Evolutionary conservation across 2,797 vertebrate genomes (phyloP), one percentile per base, ranked within the genome.

Genomic region (Molothrus ater): DNA sequence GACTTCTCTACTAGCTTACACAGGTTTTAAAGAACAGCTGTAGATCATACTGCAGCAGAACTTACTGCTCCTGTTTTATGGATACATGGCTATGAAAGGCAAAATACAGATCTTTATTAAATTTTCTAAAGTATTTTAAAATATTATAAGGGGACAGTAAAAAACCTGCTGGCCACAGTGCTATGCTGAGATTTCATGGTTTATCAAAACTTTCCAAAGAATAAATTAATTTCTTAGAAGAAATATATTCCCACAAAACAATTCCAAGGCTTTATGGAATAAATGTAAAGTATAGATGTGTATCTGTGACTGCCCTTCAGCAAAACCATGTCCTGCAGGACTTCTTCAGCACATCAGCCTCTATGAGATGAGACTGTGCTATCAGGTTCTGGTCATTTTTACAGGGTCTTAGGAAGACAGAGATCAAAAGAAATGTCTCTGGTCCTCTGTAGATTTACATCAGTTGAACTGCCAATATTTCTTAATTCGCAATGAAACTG

Each of bases 381-480:
- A 96, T 98, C 97, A 97, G 95, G 95, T 78, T 97, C 97, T 97
- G 94, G 95, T 97, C 96, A 96, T 98, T 98, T 98, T 98, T 98
- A 97, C 86, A 97, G 96, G 96, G 96, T 96, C 97, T 97, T 96
- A 95, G 83, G 88, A 90, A 98, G 97, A 93, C 82, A 96, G 91
- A 97, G 97, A 98, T 98, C 98, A 99, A 98, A 98, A 97, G 87
- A 96, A 97, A 97, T 97, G 93, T 97, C 98, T 98, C 97, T 98
- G 95, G 85, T 90, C 94, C 91, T 97, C 96, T 97, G 96, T 96
- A 98, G 97, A 98, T 97, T 98, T 97, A 98, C 97, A 96, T 96
- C 96, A 92, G 97, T 98, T 98, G 97, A 97, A 93, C 92, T 97
- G 95, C 97, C 97, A 97, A 97, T 98, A 97, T 96, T 98, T 96